Base-by-base conservation (phyloP, 2,888 invertebrate species). In the Drosophila birchii region DNA sequence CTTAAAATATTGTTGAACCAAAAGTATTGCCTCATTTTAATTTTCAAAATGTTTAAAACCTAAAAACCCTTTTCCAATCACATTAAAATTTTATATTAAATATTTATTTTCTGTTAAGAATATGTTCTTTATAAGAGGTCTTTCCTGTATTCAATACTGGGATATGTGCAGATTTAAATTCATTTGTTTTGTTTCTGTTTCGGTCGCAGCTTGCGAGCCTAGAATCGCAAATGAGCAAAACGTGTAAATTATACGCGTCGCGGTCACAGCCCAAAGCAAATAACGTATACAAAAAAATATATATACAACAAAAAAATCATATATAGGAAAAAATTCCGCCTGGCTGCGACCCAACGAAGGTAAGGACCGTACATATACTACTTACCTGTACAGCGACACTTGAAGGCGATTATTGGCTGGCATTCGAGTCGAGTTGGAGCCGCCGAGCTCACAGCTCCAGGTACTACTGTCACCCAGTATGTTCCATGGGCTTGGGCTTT, bases 161-260 rank as follows among this genome's bases (percentile, higher is more conserved):
- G 36, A 29, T 38, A 38, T 44, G 26, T 64, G 49, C 45, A 44
- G 70, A 73, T 75, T 82, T 80, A 82, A 89, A 89, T 87, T 81
- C 87, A 79, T 89, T 85, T 87, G 78, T 55, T 58, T 63, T 58
- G 45, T 72, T 74, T 75, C 49, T 71, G 54, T 73, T 71, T 74
- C 58, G 44, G 71, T 51, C 64, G 55, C 75, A 62, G 63, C 79
- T 69, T 76, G 81, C 76, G 89, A 83, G 87, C 81, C 90, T 80
- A 80, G 90, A 89, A 89, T 89, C 79, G 80, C 79, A 88, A 89
- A 89, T 89, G 90, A 90, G 90, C 89, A 80, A 86, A 89, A 88
- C 88, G 88, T 88, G 90, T 88, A 89, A 90, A 88, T 89, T 88
- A 88, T 88, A 84, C 81, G 78, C 82, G 86, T 83, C 82, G 85